Percentiles rank a stretch among this genome's conserved stretches.
phyloP scores from a whole-genome alignment of 2,113 vertebrate genomes.

The Platanista minor region DNA sequence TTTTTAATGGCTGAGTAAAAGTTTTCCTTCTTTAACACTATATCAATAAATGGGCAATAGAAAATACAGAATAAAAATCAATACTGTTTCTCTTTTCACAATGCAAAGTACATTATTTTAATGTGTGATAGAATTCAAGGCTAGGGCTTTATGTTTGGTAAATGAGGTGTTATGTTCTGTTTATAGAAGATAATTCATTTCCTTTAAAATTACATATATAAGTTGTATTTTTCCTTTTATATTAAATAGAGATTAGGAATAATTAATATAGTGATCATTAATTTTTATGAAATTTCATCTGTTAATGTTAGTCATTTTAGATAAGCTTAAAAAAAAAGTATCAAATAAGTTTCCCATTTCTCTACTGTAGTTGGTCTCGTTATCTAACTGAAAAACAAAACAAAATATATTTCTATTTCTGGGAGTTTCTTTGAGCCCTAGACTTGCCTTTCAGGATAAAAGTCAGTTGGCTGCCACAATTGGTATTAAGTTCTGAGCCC shows the following conservation, averaged over 20 bases:
- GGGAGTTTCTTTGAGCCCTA: neutral
- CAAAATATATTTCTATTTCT: neutral
- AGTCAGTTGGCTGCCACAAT: neutral
- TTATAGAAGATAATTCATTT: neutral
- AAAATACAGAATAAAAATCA: neutral
- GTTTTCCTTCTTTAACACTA: neutral
- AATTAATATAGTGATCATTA: neutral
- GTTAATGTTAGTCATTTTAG: neutral
- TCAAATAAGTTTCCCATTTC: neutral
- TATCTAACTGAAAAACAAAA: neutral
- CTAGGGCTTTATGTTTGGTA: neutral
- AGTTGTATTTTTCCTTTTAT: neutral
- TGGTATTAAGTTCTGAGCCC: neutral
- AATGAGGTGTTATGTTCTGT: neutral
- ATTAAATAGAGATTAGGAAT: neutral
- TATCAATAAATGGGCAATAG: neutral
- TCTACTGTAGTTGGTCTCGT: neutral
- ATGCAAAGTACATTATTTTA: neutral
- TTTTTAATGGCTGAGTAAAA: neutral
- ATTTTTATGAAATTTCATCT: neutral
- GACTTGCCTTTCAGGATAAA: neutral
- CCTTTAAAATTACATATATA: neutral
- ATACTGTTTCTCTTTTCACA: neutral
- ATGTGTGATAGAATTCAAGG: neutral
- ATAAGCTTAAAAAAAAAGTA: neutral